These are phyloP conservation scores for Tyrannus savana DNA, from an alignment of 2,113 vertebrate species.

Conservation along the genomic window DNA sequence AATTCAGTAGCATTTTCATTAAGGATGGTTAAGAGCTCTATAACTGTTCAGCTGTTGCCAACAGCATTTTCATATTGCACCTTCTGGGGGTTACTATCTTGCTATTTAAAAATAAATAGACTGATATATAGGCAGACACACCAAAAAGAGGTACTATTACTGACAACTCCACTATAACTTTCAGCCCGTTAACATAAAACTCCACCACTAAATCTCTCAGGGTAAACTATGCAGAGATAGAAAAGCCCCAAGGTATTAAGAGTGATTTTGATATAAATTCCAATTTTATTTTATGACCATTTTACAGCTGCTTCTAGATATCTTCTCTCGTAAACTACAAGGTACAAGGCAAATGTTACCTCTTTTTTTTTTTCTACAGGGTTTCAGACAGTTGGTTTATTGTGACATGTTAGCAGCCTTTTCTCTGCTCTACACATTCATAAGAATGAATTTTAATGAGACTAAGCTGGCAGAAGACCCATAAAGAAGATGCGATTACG, in stretches of 20 bases:
- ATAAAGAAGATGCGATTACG: constrained; percentile 66
- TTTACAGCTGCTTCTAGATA: constrained; percentile 67
- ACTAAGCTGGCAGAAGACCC: constrained; percentile 55
- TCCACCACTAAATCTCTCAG: constrained; percentile 59
- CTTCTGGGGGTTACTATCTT: constrained; percentile 4
- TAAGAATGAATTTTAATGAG: constrained; percentile 67
- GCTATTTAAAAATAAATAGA: constrained; percentile 68
- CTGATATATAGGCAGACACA: constrained; percentile 55
- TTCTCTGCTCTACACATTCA: constrained; percentile 19
- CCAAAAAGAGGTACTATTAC: background rate
- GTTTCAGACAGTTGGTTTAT: constrained; percentile 70
- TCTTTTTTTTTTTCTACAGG: background rate
- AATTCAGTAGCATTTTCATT: background rate
- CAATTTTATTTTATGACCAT: constrained; percentile 72
- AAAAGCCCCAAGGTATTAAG: constrained; percentile 67
- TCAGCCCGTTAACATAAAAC: constrained; percentile 54
- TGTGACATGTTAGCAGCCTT: constrained; percentile 64
- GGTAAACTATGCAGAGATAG: constrained; percentile 66
- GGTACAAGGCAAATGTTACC: constrained; percentile 58
- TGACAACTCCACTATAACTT: constrained; percentile 66
- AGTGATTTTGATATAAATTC: constrained; percentile 73
- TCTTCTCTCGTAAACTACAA: constrained; percentile 56
- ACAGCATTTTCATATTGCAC: background rate
- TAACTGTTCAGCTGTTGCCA: constrained; percentile 29
- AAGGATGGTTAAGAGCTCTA: background rate